phyloP scores from a whole-genome alignment of 2,888 invertebrate genomes.

The Hedya salicella region DNA sequence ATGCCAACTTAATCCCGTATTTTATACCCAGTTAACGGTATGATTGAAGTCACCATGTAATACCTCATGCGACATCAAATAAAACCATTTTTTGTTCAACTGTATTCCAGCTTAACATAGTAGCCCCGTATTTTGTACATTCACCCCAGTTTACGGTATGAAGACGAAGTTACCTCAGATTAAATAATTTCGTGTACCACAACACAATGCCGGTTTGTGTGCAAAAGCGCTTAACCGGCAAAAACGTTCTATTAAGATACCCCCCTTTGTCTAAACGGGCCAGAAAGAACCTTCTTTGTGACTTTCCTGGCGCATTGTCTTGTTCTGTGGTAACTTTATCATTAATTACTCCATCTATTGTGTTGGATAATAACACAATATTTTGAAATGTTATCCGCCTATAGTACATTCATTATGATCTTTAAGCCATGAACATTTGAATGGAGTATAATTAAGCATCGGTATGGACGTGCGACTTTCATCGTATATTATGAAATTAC shows the following conservation, averaged over 20 bases:
- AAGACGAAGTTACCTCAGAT: constrained; percentile 3
- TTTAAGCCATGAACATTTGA: neutral
- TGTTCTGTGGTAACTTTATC: constrained; percentile 25
- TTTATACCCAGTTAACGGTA: too few species aligned
- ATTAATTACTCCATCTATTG: constrained; percentile 27
- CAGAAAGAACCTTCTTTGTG: constrained; percentile 16
- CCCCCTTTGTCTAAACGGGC: neutral
- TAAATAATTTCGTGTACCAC: constrained; percentile 19
- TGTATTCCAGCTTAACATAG: too few species aligned
- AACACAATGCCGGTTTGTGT: constrained; percentile 4
- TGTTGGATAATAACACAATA: constrained; percentile 9
- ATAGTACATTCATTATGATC: neutral
- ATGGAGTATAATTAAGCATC: neutral
- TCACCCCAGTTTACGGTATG: neutral
- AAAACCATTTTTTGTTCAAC: too few species aligned
- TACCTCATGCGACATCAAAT: too few species aligned
- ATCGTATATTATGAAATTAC: neutral
- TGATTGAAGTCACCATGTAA: too few species aligned
- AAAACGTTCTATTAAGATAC: neutral
- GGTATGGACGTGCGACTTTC: neutral
- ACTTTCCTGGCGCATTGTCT: constrained; percentile 27
- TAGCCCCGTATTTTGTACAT: too few species aligned
- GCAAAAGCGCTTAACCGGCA: constrained; percentile 5
- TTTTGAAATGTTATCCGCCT: neutral
- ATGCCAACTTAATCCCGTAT: too few species aligned